A percentile compares a stretch with the other conserved stretches of the same genome.
Evolutionary conservation across 2,113 vertebrate genomes (phyloP).

Genomic region (Sorex fumeus): DNA sequence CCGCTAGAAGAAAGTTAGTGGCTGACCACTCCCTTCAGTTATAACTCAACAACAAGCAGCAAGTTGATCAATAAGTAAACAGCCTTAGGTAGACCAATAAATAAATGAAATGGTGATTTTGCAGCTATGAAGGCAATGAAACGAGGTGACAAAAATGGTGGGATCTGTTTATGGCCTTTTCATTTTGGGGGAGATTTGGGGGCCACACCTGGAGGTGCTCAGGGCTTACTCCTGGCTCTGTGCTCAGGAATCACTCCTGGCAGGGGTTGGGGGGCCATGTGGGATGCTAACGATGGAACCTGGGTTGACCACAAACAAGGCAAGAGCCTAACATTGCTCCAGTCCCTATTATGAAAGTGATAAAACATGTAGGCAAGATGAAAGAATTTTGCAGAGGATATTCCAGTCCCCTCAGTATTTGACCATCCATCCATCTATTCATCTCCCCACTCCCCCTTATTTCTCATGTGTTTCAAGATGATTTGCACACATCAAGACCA

Average conservation of each 20-base stretch:
- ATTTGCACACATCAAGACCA: conserved; percentile 31
- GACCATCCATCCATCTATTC: background rate
- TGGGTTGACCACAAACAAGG: too few species aligned
- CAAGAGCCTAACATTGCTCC: too few species aligned
- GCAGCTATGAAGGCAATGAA: background rate
- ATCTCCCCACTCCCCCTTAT: background rate
- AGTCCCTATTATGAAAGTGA: background rate
- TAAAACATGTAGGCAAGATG: background rate
- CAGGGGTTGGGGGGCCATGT: too few species aligned
- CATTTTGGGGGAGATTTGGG: too few species aligned
- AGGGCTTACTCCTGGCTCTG: too few species aligned
- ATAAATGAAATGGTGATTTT: background rate
- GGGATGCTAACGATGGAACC: too few species aligned
- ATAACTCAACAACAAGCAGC: background rate
- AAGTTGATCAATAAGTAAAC: background rate
- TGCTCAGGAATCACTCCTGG: too few species aligned
- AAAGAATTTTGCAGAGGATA: conserved; percentile 32
- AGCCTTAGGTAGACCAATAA: background rate
- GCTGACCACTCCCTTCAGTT: background rate
- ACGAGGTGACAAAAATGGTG: background rate
- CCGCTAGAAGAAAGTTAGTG: background rate
- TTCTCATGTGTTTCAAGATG: conserved; percentile 52
- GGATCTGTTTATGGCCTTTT: too few species aligned
- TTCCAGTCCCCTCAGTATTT: background rate
- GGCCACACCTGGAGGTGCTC: too few species aligned